Evolutionary conservation across 1,140 invertebrate genomes (phyloP), one percentile per base, ranked within the genome.

Genomic region (Aphidius ervi): DNA sequence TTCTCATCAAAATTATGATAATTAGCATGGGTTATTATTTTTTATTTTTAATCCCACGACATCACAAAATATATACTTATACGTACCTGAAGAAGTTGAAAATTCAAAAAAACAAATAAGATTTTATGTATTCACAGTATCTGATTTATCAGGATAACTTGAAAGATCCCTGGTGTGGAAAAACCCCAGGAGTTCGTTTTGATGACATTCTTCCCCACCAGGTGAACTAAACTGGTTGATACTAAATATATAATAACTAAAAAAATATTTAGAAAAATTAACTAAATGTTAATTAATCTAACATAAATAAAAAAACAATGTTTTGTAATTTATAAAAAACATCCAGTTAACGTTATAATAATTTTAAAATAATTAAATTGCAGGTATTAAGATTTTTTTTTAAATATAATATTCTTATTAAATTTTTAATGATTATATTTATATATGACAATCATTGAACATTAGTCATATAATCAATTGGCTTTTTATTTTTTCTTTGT

Each of bases 101-200:
- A 43, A 53, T 9, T 4, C 5, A 59, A 50, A 45, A 49, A 49
- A 49, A 49, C 6, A 49, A 20, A 49, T 23, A 10, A 56, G 5
- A 10, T 20, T 42, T 40, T 46, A 31, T 31, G 23, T 31, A 31
- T 31, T 31, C 23, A 31, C 4, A 31, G 23, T 31, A 9, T 45
- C 47, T 59, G 58, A 59, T 59, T 68, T 65, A 68, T 66, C 56
- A 68, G 59, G 46, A 58, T 62, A 47, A 54, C 58, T 52, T 50
- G 5, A 40, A 50, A 41, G 45, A 62, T 58, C 54, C 60, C 54
- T 41, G 23, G 60, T 62, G 61, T 53, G 48, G 61, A 62, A 62
- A 62, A 47, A 48, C 41, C 41, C 20, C 47, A 43, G 40, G 45
- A 46, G 53, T 49, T 49, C 45, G 46, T 9, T 46, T 40, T 43